phyloP scores from a whole-genome alignment of 2,888 invertebrate genomes.

The Nemapogon koenigi region DNA sequence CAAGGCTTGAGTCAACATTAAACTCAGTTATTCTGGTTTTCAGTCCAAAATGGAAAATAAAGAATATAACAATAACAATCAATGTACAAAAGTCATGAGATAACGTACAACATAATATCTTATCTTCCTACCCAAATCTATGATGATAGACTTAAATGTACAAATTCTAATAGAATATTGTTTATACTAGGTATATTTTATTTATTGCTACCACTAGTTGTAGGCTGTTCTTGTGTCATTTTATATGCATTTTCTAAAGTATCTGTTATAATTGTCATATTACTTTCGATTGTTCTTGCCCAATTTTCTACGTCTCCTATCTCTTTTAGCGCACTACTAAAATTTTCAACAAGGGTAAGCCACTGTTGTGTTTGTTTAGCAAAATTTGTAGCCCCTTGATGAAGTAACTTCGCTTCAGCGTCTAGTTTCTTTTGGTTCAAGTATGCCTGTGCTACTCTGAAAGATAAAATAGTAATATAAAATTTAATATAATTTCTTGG shows the following conservation, averaged over 20 bases:
- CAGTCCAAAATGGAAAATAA: too few species aligned
- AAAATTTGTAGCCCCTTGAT: constrained; percentile 92
- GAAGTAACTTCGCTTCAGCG: constrained; percentile 95
- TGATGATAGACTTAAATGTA: too few species aligned
- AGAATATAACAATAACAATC: too few species aligned
- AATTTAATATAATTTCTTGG: too few species aligned
- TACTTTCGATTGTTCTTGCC: constrained; percentile 95
- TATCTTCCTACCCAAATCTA: too few species aligned
- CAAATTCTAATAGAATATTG: too few species aligned
- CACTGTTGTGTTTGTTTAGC: constrained; percentile 97
- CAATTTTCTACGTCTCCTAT: constrained; percentile 99
- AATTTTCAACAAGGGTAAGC: constrained; percentile 89
- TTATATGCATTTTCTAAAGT: constrained; percentile 95
- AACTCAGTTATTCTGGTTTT: too few species aligned
- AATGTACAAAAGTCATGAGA: too few species aligned
- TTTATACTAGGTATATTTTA: constrained; percentile 13
- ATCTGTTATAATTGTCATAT: constrained; percentile 90
- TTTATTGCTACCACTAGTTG: constrained; percentile 25
- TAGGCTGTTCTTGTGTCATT: constrained; percentile 57
- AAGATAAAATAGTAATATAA: too few species aligned
- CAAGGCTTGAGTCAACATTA: too few species aligned
- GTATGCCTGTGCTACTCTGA: constrained; percentile 96
- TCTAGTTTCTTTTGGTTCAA: constrained; percentile 97
- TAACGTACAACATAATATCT: too few species aligned
- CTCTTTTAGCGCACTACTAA: constrained; percentile 90